Conservation (phyloP, 2,888 invertebrate species). For the Eupithecia vulgata region DNA sequence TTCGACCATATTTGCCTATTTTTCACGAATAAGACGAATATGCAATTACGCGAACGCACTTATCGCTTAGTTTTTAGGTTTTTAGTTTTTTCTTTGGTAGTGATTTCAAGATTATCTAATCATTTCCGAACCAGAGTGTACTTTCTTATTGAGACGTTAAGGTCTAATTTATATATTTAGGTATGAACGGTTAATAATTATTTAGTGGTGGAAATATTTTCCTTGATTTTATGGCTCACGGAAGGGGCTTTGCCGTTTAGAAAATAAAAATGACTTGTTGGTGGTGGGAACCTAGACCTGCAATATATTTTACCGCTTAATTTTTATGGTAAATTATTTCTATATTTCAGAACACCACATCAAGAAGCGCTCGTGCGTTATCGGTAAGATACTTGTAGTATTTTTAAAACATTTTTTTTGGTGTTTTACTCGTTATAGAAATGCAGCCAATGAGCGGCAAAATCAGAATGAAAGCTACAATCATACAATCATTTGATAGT, state of each 20-base stretch:
- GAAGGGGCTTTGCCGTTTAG: not conserved
- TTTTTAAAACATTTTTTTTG: not conserved
- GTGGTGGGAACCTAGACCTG: not conserved
- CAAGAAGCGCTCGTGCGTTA: conserved; percentile 57
- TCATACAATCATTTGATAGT: too few relatives aligned
- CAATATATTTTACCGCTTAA: not conserved
- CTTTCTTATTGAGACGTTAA: not conserved
- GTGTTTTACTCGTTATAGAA: too few relatives aligned
- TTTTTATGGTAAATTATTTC: conserved; percentile 16
- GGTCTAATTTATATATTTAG: not conserved
- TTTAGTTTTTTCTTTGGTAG: not conserved
- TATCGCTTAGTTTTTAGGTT: too few relatives aligned
- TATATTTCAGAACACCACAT: conserved; percentile 58
- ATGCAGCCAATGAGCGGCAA: too few relatives aligned
- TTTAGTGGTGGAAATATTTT: not conserved
- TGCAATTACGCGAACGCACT: too few relatives aligned
- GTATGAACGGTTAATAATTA: not conserved
- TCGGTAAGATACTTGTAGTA: conserved; percentile 55
- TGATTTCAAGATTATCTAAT: not conserved
- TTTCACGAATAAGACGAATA: too few relatives aligned
- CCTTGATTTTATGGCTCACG: not conserved
- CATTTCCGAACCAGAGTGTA: not conserved
- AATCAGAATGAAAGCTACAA: too few relatives aligned
- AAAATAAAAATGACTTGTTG: not conserved
- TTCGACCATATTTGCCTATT: too few relatives aligned